Conservation (phyloP, 2,797 vertebrate species). For the Fundulus diaphanus region DNA sequence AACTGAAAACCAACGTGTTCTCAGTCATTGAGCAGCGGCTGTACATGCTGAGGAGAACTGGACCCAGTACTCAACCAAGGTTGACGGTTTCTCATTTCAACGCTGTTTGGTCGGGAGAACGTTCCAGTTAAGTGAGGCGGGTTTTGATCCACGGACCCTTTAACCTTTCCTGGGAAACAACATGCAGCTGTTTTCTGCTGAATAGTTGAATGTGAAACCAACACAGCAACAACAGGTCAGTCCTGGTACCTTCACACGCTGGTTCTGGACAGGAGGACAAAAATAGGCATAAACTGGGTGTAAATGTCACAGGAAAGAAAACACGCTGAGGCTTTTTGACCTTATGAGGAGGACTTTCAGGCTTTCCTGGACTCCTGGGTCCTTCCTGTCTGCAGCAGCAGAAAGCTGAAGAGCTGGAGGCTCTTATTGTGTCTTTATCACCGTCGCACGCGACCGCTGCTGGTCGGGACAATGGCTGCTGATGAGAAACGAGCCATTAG, state of each 20-base stretch:
- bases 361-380: constrained; percentile 11
- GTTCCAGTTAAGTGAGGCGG: no score
- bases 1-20: neutral
- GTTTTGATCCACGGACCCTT: no score
- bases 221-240: neutral
- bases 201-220: no score
- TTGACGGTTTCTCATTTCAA: no score
- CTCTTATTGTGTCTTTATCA: constrained; percentile 19
- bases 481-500: constrained; percentile 28
- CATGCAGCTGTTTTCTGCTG: no score
- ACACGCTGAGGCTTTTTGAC: neutral
- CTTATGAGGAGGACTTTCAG: constrained; percentile 3
- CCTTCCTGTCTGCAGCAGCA: constrained; percentile 39
- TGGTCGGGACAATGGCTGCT: constrained; percentile 42
- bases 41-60: no score
- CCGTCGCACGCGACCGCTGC: constrained; percentile 55
- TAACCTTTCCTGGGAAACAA: no score
- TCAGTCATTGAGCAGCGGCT: neutral
- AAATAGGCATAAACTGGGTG: neutral
- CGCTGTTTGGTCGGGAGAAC: no score
- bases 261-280: neutral
- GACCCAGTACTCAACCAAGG: no score
- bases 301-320: neutral
- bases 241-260: neutral
- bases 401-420: constrained; percentile 5